Base-by-base conservation (phyloP, 2,888 invertebrate genomes). In the Lasioglossum morio region DNA sequence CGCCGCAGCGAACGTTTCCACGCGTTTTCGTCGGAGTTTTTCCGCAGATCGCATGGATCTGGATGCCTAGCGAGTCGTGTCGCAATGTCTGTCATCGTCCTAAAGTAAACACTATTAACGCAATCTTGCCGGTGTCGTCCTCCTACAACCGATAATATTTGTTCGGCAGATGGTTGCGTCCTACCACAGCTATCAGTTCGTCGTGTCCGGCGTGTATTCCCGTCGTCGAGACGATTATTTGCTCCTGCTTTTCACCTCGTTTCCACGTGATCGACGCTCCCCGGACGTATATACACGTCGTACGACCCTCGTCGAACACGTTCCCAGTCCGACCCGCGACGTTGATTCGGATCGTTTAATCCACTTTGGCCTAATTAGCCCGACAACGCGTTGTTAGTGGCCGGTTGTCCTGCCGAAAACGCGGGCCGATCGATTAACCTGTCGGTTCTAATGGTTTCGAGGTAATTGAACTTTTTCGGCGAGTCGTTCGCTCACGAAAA, bases 271-370 rank as follows among this genome's bases (percentile, higher is more conserved):
- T 63, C 43, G 46, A 7, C 60, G 23, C 19, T 4, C 46, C 19
- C 19, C 27, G 40, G 60, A 27, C 37, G 40, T 63, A 63, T 5
- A 63, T 63, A 63, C 27, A 30, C 60, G 60, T 30, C 60, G 60
- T 7, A 63, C 60, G 60, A 27, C 60, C 60, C 60, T 30, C 60
- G 60, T 5, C 60, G 60, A 30, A 40, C 60, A 60, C n/a, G 40
- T 43, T 8, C 66, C 10, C 5, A 12, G 19, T 7, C 14, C 14
- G 60, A 37, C 46, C 12, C 30, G 37, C 23, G 79, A 75, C 74
- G 72, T 66, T 43, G 57, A 73, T 48, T 77, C 46, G 69, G 72
- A 81, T 86, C 77, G 76, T 83, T 85, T 80, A 83, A 83, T 76
- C 60, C 34, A 43, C 70, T 78, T 81, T 75, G 43, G 7, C 46